Conservation (phyloP, 2,888 invertebrate genomes). For the Lapara coniferarum region DNA sequence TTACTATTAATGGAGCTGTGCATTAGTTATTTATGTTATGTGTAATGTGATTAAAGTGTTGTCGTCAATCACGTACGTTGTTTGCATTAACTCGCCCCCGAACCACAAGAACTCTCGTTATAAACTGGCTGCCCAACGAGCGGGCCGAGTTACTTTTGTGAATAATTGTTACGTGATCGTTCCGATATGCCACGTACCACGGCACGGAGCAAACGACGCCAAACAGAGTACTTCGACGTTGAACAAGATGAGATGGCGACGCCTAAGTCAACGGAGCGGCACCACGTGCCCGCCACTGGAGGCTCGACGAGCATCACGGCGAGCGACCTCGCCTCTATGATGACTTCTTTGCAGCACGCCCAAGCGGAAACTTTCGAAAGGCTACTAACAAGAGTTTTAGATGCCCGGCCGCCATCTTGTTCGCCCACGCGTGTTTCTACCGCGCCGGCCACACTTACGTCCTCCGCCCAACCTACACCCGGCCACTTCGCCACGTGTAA, state of each 20-base stretch:
- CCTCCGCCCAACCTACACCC: no score
- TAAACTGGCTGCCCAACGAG: constrained; percentile 11
- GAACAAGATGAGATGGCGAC: background rate
- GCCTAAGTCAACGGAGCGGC: background rate
- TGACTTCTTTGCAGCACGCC: background rate
- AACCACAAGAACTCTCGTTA: no score
- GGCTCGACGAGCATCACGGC: background rate
- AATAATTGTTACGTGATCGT: background rate
- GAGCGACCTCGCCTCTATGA: background rate
- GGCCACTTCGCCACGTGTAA: no score
- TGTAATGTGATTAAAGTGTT: no score
- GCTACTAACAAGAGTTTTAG: background rate
- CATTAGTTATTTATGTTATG: no score
- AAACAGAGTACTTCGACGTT: background rate
- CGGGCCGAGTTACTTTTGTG: background rate
- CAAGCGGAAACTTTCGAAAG: background rate
- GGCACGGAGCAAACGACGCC: background rate
- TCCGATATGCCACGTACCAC: background rate
- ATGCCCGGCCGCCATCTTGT: background rate
- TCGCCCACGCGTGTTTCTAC: background rate
- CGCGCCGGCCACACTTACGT: no score
- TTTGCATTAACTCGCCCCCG: no score
- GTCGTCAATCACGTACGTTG: no score
- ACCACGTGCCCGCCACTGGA: background rate
- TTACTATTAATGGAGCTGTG: no score